Evolutionary conservation across 2,797 vertebrate species (phyloP).

Genomic region (Eulemur albifrons): DNA sequence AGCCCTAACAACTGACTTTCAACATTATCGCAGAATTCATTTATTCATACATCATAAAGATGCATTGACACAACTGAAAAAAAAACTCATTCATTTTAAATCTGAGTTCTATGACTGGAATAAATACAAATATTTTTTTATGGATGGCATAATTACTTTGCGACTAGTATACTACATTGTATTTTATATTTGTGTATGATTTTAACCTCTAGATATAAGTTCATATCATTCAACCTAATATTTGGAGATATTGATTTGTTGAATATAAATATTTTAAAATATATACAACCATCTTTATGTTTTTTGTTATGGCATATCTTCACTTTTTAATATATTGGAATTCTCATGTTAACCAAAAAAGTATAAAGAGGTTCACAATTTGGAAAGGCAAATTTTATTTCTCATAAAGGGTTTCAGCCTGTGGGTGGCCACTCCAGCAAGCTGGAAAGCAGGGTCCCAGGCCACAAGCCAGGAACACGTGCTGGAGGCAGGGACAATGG

Average conservation of each 20-base stretch:
- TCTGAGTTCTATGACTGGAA: background rate
- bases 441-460: background rate
- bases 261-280: background rate
- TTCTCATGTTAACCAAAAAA: background rate
- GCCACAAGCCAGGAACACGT: background rate
- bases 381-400: background rate
- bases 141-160: background rate
- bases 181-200: background rate
- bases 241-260: background rate
- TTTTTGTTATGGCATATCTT: background rate
- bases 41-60: background rate
- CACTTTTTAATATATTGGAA: background rate
- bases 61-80: background rate
- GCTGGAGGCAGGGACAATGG: background rate
- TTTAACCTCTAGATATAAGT: background rate
- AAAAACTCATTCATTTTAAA: conserved; percentile 15
- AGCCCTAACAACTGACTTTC: background rate
- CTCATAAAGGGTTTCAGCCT: background rate
- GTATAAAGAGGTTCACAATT: background rate
- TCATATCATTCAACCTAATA: background rate
- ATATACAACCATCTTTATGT: background rate
- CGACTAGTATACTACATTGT: background rate
- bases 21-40: background rate
- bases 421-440: background rate
- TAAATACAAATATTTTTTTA: background rate